phyloP scores from a whole-genome alignment of 2,113 vertebrate genomes.

The Caretta caretta region DNA sequence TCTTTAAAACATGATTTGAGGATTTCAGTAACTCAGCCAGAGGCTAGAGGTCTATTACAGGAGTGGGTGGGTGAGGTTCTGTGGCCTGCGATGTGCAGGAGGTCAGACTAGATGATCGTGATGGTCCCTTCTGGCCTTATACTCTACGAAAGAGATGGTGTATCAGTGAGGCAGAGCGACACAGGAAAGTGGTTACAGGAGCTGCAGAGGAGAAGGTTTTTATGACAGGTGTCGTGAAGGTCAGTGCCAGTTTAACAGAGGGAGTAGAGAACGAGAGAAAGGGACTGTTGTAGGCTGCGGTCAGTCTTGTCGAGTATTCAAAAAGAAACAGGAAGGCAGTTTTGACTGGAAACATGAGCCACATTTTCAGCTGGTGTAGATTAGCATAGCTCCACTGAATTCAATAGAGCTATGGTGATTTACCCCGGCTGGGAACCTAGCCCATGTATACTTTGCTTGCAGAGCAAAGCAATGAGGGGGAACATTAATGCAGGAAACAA shows the following conservation, averaged over 20 bases:
- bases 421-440: no score
- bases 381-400: neutral
- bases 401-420: neutral
- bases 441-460: neutral
- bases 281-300: no score
- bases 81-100: no score
- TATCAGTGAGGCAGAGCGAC: neutral
- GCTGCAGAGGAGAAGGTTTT: rapidly evolving
- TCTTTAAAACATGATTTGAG: no score
- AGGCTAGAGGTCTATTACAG: no score
- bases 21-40: no score
- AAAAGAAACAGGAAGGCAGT: rapidly evolving
- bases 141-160: no score
- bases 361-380: neutral
- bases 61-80: no score
- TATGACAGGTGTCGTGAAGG: neutral
- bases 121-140: no score
- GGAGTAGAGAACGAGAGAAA: neutral
- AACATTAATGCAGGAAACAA: neutral
- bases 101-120: no score
- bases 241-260: neutral
- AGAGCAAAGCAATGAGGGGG: neutral
- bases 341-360: neutral
- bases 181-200: rapidly evolving
- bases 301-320: rapidly evolving